Percentiles rank a stretch among this genome's conserved stretches.
phyloP scores from a whole-genome alignment of 2,797 vertebrate species.

The Spinibarbus caldwelli region DNA sequence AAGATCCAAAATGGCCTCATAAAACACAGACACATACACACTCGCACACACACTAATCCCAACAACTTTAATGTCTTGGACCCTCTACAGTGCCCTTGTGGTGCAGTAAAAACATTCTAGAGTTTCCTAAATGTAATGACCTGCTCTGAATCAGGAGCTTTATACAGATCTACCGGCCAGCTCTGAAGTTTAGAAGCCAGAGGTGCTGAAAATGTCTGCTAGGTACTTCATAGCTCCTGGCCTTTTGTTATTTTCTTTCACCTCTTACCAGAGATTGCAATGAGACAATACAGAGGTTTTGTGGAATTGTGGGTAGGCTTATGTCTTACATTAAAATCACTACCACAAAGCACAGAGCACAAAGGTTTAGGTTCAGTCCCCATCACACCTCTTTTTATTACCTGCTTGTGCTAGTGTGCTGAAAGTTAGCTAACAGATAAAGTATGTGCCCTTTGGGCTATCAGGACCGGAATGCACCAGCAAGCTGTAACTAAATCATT shows the following conservation, averaged over 20 bases:
- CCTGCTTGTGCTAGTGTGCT: constrained; percentile 22
- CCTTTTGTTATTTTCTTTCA: neutral
- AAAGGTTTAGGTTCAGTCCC: constrained; percentile 14
- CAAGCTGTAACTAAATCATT: constrained; percentile 39
- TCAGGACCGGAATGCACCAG: constrained; percentile 23
- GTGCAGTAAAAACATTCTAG: constrained; percentile 39
- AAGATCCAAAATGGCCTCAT: constrained; percentile 43
- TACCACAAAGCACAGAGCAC: neutral
- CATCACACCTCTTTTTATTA: neutral
- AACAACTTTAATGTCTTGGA: constrained; percentile 33
- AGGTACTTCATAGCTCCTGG: constrained; percentile 3
- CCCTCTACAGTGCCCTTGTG: constrained; percentile 38
- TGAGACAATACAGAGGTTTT: neutral
- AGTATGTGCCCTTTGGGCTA: constrained; percentile 39
- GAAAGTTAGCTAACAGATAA: constrained; percentile 25
- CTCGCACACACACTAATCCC: neutral
- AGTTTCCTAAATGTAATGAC: constrained; percentile 51
- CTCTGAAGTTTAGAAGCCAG: constrained; percentile 18
- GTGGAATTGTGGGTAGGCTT: neutral
- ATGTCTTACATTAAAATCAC: neutral
- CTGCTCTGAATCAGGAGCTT: constrained; percentile 27
- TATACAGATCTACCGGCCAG: constrained; percentile 13
- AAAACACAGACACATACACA: constrained; percentile 25
- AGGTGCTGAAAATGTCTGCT: constrained; percentile 8
- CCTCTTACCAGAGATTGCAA: neutral